A percentile compares a stretch with the other conserved stretches of the same genome.
Evolutionary conservation across 2,888 invertebrate species (phyloP).

Genomic region (Drosophila gaucha): DNA sequence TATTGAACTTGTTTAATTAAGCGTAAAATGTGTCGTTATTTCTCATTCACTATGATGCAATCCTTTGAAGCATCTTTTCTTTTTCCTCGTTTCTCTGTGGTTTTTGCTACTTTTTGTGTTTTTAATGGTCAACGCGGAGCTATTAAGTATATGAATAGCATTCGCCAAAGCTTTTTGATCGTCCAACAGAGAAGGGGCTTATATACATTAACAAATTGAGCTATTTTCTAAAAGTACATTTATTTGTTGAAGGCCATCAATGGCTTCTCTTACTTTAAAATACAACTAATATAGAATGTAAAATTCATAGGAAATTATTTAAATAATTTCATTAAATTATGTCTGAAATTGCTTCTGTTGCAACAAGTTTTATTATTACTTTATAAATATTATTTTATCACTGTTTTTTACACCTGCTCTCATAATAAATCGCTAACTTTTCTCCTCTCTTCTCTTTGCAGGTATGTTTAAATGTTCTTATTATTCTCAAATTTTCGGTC

Average conservation of each 20-base stretch:
- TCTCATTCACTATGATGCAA: constrained; percentile 53
- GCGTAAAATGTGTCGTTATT: constrained; percentile 72
- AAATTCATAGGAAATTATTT: too few species aligned
- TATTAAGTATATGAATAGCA: constrained; percentile 3
- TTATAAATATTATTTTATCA: too few species aligned
- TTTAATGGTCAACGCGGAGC: constrained; percentile 8
- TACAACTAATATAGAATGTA: too few species aligned
- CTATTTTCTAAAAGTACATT: too few species aligned
- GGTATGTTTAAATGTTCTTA: constrained; percentile 55
- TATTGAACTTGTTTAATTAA: constrained; percentile 79
- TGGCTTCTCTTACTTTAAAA: too few species aligned
- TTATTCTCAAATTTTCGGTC: not conserved
- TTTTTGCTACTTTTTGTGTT: constrained; percentile 5
- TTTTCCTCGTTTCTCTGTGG: constrained; percentile 16
- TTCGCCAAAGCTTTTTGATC: constrained; percentile 14
- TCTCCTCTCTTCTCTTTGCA: constrained; percentile 49
- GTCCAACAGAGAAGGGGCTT: too few species aligned
- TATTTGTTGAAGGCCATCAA: too few species aligned
- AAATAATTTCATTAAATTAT: too few species aligned
- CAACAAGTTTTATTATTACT: too few species aligned
- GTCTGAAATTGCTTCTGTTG: too few species aligned
- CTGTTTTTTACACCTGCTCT: not conserved
- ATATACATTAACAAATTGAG: not conserved
- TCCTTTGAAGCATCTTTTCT: constrained; percentile 19
- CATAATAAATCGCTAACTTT: not conserved